Evolutionary conservation across 53 echinoderm and acorn worm species (phyloP), one percentile per base, ranked within the genome.

Genomic region (Holothuria leucospilota): DNA sequence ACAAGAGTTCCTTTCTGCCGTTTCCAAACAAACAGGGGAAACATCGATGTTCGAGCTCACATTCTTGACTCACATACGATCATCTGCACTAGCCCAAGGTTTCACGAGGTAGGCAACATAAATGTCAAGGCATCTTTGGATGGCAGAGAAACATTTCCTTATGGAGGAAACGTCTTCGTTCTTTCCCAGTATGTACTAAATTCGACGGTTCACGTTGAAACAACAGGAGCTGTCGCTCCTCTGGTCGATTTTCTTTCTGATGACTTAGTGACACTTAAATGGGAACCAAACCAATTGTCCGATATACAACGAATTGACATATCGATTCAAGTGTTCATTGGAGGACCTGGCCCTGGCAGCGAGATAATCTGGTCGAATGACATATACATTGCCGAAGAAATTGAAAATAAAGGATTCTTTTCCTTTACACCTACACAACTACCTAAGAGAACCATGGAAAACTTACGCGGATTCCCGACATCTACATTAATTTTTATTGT

Each of bases 111-210:
- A 24, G 86, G 86, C 16, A 73, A 84, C 5, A 84, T 88, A 26
- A 34, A 51, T 13, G 85, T 91, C 13, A 63, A 59, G 59, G 88
- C 88, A 2, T 88, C 92, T 29, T 41, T 88, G 49, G 85, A 92
- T 68, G 63, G 62, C 53, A 79, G 78, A 15, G 21, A 6, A 15
- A 66, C 92, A 46, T 92, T 85, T 21, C 88, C 92, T 29, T 88
- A 74, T 58, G 52, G 85, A 62, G 92, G 92, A 5, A 77, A 82
- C 11, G 82, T 91, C 20, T 91, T 88, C 63, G 71, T 92, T 13
- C 74, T 83, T 46, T 68, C 91, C 29, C 72, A 88, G 86, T 73
- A 91, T 51, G 83, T 87, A 59, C 40, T 91, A 58, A 24, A 30
- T 13, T 85, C 92, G 59, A 51, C 85, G 21, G 11, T 88, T 2